Base-by-base conservation (phyloP, 2,113 vertebrate genomes). In the Megalops atlanticus region DNA sequence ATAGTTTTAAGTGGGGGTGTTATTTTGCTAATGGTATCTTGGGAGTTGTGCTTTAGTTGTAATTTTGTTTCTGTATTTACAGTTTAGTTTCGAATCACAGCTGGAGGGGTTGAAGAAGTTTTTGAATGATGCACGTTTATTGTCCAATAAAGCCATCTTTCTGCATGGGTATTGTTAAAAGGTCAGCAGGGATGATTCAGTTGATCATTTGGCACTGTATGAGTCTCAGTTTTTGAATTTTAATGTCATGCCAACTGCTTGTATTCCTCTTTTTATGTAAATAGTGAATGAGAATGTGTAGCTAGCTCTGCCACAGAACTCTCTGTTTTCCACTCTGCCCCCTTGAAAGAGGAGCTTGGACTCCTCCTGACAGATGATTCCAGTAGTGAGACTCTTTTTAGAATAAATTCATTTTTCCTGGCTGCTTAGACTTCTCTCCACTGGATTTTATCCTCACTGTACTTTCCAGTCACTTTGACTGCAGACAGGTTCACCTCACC, bases 121-220 rank as follows among this genome's bases (percentile, higher is more conserved):
- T 74, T 76, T 27, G 21, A 78, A 78, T 78, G 39, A 68, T 81
- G 80, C 80, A 81, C 58, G 80, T 76, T 81, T 74, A 73, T 54
- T 52, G 43, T 80, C 38, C 35, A 80, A 81, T 76, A 47, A 76
- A 70, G 80, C 58, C 80, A 76, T 81, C 80, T 81, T 45, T 81
- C 80, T 81, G 80, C 80, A 81, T 81, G 80, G 80, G 33, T 73
- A 76, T 31, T 73, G 21, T n/a, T 58, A 76, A 43, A 47, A 39
- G 58, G 41, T 76, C 58, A 45, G 39, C 39, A 12, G 41, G 74
- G 72, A 75, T 81, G 4, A 43, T 24, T 75, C 27, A 31, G 15
- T 58, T 74, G 27, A 27, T 40, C 40, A 38, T 69, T 69, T 70
- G 33, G 38, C 36, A 14, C 52, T 80, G 38, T 74, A 74, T n/a